Evolutionary conservation across 2,888 invertebrate species (phyloP).

Genomic region (Hermaeophaga mercurialis): DNA sequence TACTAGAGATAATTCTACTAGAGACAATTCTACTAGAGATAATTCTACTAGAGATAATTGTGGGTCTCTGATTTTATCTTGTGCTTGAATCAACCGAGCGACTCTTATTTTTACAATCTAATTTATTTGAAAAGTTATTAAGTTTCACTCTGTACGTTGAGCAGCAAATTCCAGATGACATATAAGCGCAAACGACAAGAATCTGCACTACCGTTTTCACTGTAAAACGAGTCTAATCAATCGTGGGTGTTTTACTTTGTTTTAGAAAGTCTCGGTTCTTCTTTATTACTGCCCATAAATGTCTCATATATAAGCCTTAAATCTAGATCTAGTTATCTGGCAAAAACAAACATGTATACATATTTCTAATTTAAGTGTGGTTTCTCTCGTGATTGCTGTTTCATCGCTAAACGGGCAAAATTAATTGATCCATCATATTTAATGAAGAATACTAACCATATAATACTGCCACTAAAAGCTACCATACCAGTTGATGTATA

Average conservation of each 20-base stretch:
- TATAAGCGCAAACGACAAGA: constrained; percentile 31
- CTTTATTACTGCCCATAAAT: constrained; percentile 48
- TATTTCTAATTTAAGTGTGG: constrained; percentile 36
- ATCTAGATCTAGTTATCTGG: constrained; percentile 41
- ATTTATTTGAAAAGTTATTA: too few relatives aligned
- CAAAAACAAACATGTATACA: constrained; percentile 37
- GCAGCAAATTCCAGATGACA: constrained; percentile 33
- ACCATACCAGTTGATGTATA: too few relatives aligned
- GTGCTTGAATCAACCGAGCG: too few relatives aligned
- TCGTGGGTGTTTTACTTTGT: constrained; percentile 53
- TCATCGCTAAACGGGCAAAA: constrained; percentile 30
- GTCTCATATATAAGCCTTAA: constrained; percentile 37
- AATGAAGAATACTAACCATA: constrained; percentile 15
- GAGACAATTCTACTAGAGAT: too few relatives aligned
- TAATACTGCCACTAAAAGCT: too few relatives aligned
- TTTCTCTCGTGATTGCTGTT: constrained; percentile 38
- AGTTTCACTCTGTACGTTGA: constrained; percentile 4
- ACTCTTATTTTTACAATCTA: too few relatives aligned
- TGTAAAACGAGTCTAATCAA: constrained; percentile 47
- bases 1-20: too few relatives aligned
- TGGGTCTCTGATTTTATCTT: too few relatives aligned
- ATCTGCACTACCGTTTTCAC: constrained; percentile 36
- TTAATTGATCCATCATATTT: constrained; percentile 30
- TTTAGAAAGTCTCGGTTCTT: constrained; percentile 53
- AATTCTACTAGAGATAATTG: too few relatives aligned